These are phyloP conservation scores for Rhinatrema bivittatum DNA, from an alignment of 2,797 vertebrate genomes.

Conservation along the genomic window DNA sequence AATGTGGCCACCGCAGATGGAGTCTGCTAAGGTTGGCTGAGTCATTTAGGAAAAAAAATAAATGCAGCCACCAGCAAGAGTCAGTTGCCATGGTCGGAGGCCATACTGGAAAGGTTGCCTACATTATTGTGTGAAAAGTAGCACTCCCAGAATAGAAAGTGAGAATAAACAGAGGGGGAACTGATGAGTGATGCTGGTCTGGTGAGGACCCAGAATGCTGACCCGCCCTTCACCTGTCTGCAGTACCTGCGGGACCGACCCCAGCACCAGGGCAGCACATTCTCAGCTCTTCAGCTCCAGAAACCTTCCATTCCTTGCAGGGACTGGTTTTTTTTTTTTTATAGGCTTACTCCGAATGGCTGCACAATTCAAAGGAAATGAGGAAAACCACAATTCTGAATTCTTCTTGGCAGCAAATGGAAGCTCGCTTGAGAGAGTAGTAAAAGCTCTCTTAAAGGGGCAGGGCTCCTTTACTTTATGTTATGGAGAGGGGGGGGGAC, in stretches of 20 bases:
- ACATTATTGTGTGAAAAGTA: too few species aligned
- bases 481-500: background rate
- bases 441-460: slow-evolving; percentile 43
- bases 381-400: slow-evolving; percentile 79
- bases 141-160: background rate
- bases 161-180: background rate
- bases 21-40: too few species aligned
- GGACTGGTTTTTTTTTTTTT: slow-evolving; percentile 1
- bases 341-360: background rate
- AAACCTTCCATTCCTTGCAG: background rate
- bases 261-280: background rate
- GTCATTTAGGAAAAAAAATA: too few species aligned
- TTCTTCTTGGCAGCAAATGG: slow-evolving; percentile 70
- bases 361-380: slow-evolving; percentile 64
- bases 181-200: background rate
- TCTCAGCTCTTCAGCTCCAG: too few species aligned
- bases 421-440: slow-evolving; percentile 79
- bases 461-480: too few species aligned
- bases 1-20: too few species aligned
- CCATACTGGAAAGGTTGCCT: too few species aligned
- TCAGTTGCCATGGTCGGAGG: too few species aligned
- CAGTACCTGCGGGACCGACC: background rate
- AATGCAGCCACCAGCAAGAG: too few species aligned
- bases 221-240: accelerated
- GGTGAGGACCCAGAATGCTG: background rate